Evolutionary conservation across 2,113 vertebrate genomes (phyloP).

Genomic region (Oncorhynchus masou): DNA sequence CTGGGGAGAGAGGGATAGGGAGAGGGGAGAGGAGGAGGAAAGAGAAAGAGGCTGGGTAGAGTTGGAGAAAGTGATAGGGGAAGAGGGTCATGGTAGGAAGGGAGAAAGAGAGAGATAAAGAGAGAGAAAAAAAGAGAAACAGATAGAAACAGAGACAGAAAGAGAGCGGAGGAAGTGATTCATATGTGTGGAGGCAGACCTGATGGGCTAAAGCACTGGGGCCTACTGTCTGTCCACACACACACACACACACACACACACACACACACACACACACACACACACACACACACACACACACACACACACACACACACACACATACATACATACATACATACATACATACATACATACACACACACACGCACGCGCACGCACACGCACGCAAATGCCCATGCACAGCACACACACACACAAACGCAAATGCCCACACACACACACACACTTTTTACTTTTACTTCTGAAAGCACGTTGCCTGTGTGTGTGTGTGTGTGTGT

Average conservation of each 20-base stretch:
- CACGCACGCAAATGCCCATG: too few species aligned
- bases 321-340: too few species aligned
- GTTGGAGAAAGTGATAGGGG: conserved; percentile 25
- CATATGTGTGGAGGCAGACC: neutral
- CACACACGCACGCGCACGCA: neutral
- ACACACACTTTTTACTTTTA: too few species aligned
- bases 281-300: neutral
- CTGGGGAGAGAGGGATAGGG: neutral
- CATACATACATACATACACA: conserved; percentile 16
- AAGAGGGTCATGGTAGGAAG: neutral
- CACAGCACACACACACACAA: too few species aligned
- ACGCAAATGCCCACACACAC: too few species aligned
- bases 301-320: neutral
- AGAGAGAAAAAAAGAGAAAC: conserved; percentile 50
- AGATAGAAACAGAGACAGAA: too few species aligned
- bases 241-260: too few species aligned
- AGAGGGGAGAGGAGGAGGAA: conserved; percentile 39
- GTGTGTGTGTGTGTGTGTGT: neutral
- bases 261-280: conserved; percentile 19
- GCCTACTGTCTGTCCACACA: neutral
- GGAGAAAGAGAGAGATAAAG: conserved; percentile 19
- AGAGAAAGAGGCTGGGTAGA: conserved; percentile 16
- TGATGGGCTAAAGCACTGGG: neutral
- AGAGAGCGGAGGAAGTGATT: neutral
- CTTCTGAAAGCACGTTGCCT: too few species aligned